These are phyloP conservation scores for Bathynomus jamesi DNA, from an alignment of 1,140 invertebrate genomes.

Conservation along the genomic window DNA sequence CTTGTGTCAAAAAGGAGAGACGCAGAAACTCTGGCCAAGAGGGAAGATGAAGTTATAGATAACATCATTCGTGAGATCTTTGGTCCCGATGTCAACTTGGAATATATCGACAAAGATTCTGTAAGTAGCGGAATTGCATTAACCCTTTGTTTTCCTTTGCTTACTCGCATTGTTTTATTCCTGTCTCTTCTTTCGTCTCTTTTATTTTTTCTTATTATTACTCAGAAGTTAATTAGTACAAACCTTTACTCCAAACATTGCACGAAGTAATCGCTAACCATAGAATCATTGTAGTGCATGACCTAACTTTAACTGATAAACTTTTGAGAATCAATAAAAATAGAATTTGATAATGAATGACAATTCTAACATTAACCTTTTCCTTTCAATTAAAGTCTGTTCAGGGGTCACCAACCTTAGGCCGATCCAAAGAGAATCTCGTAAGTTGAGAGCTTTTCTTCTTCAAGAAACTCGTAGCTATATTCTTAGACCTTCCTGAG, in stretches of 20 bases:
- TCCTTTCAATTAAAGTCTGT: constrained; percentile 23
- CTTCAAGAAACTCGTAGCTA: no score
- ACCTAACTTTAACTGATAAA: no score
- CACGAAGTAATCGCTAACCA: no score
- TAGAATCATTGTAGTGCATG: no score
- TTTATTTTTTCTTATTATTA: no score
- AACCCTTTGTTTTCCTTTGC: neutral
- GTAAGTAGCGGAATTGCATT: constrained; percentile 38
- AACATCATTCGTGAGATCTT: constrained; percentile 41
- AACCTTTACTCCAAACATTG: no score
- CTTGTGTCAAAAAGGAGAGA: constrained; percentile 35
- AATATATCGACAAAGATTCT: constrained; percentile 41
- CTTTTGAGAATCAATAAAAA: no score
- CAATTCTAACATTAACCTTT: constrained; percentile 8
- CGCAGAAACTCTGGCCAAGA: constrained; percentile 21
- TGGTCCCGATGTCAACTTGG: constrained; percentile 40
- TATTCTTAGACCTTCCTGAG: no score
- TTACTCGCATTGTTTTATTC: neutral
- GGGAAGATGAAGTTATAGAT: constrained; percentile 40
- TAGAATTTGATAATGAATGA: no score
- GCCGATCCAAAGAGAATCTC: constrained; percentile 30
- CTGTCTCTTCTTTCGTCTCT: no score
- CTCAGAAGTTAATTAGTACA: no score
- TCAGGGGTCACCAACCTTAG: constrained; percentile 21
- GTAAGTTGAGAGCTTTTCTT: constrained; percentile 7